Base-by-base conservation (phyloP, 2,113 vertebrate species). In the Columbina picui region DNA sequence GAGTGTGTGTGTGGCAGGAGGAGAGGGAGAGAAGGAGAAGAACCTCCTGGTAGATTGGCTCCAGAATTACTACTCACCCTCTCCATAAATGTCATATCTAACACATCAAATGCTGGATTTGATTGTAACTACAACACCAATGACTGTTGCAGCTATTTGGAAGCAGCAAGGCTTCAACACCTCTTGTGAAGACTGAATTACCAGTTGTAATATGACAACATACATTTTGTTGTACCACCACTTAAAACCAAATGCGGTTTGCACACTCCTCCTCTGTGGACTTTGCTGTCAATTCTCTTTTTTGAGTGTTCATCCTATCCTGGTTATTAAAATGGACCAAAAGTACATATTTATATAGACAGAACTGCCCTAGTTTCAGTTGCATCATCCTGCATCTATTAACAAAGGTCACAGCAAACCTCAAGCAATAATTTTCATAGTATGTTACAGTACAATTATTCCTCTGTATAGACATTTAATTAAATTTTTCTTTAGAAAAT, bases 1-100 rank as follows among this genome's bases (percentile, higher is more conserved):
- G 50, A 12, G 5, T 3, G 0, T 39, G 12, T 0, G 0, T 19
- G 15, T 36, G 9, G 26, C n/a, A 47, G n/a, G 12, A 56, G 27
- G 14, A 78, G 17, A 7, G 3, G 9, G 19, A 29, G 6, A 83
- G 55, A 74, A 20, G 19, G 29, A 86, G 39, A 36, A 50, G 19
- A 22, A 3, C 3, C 7, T 45, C 11, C 7, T 47, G 30, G 17
- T 45, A 38, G 20, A 15, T 13, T 19, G 4, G 17, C 43, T 64
- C n/a, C 45, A 52, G 32, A 52, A 47, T 39, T 38, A 26, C n/a
- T n/a, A 2, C 0, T 0, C 14, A 12, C 6, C 19, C 61, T 60
- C 57, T 60, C 52, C 5, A 10, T 53, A 49, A 57, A n/a, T 19
- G 18, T 19, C 8, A 12, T 43, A n/a, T n/a, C n/a, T n/a, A 45